Evolutionary conservation across 2,797 vertebrate species (phyloP).

Genomic region (Melanotaenia pygmaea): DNA sequence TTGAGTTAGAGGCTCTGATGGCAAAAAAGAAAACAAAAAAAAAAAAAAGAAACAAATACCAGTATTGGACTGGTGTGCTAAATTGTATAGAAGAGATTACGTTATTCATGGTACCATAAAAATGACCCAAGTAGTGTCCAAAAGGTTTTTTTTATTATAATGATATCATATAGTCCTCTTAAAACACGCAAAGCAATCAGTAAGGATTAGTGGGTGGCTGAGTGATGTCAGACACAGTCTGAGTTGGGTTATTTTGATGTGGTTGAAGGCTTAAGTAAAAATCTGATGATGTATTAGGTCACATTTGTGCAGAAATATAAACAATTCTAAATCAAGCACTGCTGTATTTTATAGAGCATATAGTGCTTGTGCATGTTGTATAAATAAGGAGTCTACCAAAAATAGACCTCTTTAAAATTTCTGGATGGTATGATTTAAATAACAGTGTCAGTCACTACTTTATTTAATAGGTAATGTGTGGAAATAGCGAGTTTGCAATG

Average conservation of each 20-base stretch:
- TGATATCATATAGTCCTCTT: too few relatives aligned
- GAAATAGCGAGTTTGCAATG: background rate
- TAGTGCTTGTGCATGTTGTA: too few relatives aligned
- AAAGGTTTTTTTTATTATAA: too few relatives aligned
- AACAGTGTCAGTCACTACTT: background rate
- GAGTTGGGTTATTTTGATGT: background rate
- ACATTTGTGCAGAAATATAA: too few relatives aligned
- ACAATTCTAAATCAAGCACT: background rate
- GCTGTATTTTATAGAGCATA: slow-evolving; percentile 8
- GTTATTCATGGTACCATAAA: background rate
- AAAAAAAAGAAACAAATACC: too few relatives aligned
- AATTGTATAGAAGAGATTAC: background rate
- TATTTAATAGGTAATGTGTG: background rate
- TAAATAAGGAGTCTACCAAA: background rate
- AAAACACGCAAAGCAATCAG: too few relatives aligned
- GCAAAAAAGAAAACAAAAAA: too few relatives aligned
- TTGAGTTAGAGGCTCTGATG: too few relatives aligned
- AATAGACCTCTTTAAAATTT: background rate
- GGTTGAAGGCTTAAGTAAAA: too few relatives aligned
- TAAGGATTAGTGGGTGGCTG: too few relatives aligned
- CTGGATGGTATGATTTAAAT: background rate
- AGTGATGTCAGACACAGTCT: too few relatives aligned
- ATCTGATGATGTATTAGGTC: too few relatives aligned
- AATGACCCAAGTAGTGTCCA: background rate
- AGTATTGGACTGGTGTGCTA: background rate